These are phyloP conservation scores for Phymorhynchus buccinoides DNA, from an alignment of 1,140 invertebrate genomes.

Conservation along the genomic window DNA sequence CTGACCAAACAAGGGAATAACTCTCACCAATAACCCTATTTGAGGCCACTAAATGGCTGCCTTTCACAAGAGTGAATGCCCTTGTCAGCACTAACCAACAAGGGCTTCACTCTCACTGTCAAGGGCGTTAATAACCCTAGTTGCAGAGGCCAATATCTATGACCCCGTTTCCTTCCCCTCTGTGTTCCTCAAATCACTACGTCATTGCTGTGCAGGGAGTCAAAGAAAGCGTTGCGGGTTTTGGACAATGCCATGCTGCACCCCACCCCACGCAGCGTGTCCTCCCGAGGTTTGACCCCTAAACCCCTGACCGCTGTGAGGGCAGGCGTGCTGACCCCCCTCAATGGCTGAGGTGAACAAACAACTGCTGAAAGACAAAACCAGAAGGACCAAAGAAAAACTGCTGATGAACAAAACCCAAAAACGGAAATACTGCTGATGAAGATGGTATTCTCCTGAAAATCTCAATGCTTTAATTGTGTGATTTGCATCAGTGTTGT, in stretches of 20 bases:
- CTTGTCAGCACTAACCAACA: too few species aligned
- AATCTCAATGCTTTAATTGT: not conserved
- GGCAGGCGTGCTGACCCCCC: not conserved
- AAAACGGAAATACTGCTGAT: not conserved
- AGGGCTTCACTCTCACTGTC: too few species aligned
- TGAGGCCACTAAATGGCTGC: too few species aligned
- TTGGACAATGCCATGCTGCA: slow-evolving; percentile 49
- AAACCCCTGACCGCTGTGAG: not conserved
- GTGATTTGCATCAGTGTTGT: not conserved
- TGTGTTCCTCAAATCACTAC: not conserved
- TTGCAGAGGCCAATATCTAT: too few species aligned
- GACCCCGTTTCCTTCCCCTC: not conserved
- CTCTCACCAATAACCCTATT: too few species aligned
- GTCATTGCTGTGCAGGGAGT: slow-evolving; percentile 52
- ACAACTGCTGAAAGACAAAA: not conserved
- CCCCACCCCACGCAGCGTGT: slow-evolving; percentile 24
- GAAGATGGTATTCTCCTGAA: not conserved
- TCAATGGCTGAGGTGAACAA: not conserved
- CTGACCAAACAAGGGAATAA: too few species aligned
- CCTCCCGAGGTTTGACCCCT: slow-evolving; percentile 4
- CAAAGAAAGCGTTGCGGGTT: slow-evolving; percentile 57
- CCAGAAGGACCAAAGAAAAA: not conserved
- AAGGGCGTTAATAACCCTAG: too few species aligned
- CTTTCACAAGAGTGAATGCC: too few species aligned
- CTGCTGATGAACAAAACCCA: not conserved